phyloP scores from a whole-genome alignment of 2,888 invertebrate genomes.

The Priapulus caudatus region DNA sequence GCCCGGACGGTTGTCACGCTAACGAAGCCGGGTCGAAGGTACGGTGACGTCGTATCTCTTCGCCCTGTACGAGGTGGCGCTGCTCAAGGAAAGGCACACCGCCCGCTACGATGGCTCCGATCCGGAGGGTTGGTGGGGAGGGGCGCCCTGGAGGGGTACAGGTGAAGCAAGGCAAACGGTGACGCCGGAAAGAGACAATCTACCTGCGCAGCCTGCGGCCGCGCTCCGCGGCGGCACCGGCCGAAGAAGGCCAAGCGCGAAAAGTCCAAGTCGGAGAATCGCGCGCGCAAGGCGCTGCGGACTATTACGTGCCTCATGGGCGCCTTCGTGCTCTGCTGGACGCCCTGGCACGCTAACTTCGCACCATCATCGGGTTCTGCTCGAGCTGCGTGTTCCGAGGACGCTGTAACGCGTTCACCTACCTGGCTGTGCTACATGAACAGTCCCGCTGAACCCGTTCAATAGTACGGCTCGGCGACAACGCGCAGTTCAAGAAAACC shows the following conservation, averaged over 20 bases:
- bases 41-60: too few species aligned
- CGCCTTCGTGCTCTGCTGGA: constrained; percentile 98
- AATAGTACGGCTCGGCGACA: too few species aligned
- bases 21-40: too few species aligned
- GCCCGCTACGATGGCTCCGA: constrained; percentile 6
- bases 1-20: too few species aligned
- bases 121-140: too few species aligned
- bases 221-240: too few species aligned
- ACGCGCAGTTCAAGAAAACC: constrained; percentile 97
- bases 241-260: too few species aligned
- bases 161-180: too few species aligned
- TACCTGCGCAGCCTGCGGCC: too few species aligned
- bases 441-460: constrained; percentile 95
- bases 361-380: constrained; percentile 91
- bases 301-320: constrained; percentile 98
- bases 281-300: constrained; percentile 92
- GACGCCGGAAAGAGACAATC: too few species aligned
- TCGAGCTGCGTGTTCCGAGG: constrained; percentile 82
- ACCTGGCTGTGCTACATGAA: constrained; percentile 98
- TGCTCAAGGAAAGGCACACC: not conserved
- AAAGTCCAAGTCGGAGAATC: constrained; percentile 94
- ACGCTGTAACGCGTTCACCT: constrained; percentile 87
- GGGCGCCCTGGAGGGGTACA: too few species aligned
- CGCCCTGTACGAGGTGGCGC: too few species aligned
- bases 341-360: constrained; percentile 94